Conservation (phyloP, 2,113 vertebrate genomes). For the Neotoma lepida region DNA sequence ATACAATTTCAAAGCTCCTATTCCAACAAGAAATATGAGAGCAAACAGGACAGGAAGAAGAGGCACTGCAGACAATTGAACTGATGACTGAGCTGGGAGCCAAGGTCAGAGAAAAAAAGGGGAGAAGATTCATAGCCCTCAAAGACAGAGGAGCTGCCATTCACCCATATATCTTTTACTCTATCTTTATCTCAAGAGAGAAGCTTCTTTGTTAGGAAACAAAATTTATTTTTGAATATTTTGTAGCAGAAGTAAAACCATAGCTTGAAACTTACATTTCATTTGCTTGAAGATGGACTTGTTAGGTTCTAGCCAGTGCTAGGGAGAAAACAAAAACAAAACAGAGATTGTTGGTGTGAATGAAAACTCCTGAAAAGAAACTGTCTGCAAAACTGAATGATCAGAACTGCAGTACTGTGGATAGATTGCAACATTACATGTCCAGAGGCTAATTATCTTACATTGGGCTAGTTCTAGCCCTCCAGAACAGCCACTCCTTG, state of each 20-base stretch:
- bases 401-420: not conserved
- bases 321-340: slow-evolving; percentile 81
- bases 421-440: not conserved
- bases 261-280: slow-evolving; percentile 94
- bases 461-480: not conserved
- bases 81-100: not conserved
- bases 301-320: slow-evolving; percentile 99
- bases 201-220: not conserved
- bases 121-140: not conserved
- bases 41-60: not conserved
- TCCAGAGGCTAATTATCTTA: not conserved
- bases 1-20: not conserved
- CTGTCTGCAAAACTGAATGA: not conserved
- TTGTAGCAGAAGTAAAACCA: slow-evolving; percentile 56
- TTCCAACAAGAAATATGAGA: not conserved
- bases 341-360: slow-evolving; percentile 72
- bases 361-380: not conserved
- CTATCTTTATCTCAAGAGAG: not conserved
- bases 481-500: not conserved
- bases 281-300: slow-evolving; percentile 97
- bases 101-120: not conserved
- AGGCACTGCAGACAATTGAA: not conserved
- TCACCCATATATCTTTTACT: not conserved
- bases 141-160: not conserved
- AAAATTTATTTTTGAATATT: slow-evolving; percentile 52